Percentiles rank a stretch among this genome's conserved stretches.
These are phyloP conservation scores for Chaetura pelagica DNA, from an alignment of 2,113 vertebrate genomes.

Conservation along the genomic window DNA sequence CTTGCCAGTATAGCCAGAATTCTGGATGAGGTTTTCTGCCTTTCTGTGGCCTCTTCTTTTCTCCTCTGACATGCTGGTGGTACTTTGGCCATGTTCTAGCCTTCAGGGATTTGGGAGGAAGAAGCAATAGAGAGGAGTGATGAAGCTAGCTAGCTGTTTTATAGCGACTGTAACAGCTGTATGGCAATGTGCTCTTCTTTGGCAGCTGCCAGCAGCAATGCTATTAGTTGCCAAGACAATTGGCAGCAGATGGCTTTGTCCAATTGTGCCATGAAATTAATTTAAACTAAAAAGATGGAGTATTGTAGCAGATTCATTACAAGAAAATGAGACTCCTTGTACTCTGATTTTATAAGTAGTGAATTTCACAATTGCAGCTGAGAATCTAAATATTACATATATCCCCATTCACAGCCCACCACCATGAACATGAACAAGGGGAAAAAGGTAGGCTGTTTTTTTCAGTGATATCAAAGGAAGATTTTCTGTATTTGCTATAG, in stretches of 20 bases:
- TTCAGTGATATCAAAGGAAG: neutral
- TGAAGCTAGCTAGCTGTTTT: neutral
- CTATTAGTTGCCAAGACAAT: slow-evolving; percentile 63
- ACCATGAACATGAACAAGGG: neutral
- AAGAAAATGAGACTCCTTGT: neutral
- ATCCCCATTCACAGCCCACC: neutral
- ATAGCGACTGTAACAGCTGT: slow-evolving; percentile 28
- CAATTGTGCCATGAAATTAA: slow-evolving; percentile 45
- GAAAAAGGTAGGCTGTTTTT: neutral
- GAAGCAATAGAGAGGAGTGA: neutral
- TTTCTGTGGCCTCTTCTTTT: neutral
- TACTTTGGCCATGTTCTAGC: neutral
- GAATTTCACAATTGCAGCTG: neutral
- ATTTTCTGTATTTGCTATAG: neutral
- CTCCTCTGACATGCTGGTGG: rapidly evolving
- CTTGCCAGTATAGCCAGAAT: neutral
- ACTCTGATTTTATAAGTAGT: neutral
- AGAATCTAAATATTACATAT: neutral
- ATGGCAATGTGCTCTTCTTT: slow-evolving; percentile 30
- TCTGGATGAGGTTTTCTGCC: neutral
- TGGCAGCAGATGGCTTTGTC: slow-evolving; percentile 64
- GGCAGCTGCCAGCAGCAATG: slow-evolving; percentile 28
- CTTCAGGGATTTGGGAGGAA: neutral
- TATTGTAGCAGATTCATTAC: slow-evolving; percentile 15
- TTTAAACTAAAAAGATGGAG: slow-evolving; percentile 33